A percentile compares a stretch with the other conserved stretches of the same genome.
phyloP scores from a whole-genome alignment of 2,113 vertebrate genomes.

The Oreochromis niloticus region DNA sequence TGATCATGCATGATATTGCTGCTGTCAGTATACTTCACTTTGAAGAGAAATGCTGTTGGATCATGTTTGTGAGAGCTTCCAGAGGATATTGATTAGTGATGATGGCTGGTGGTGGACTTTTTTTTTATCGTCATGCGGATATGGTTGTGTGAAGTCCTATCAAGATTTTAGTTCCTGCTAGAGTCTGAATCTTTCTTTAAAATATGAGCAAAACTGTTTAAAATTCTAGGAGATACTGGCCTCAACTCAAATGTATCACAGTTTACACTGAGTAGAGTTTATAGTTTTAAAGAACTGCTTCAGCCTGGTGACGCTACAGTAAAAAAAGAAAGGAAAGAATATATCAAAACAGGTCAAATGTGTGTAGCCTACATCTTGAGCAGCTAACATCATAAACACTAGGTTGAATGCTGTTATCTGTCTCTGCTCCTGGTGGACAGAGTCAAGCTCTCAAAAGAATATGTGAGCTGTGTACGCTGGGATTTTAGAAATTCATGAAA shows the following conservation, averaged over 20 bases:
- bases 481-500: not conserved
- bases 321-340: not conserved
- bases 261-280: not conserved
- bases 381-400: not conserved
- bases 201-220: not conserved
- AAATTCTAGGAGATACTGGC: not conserved
- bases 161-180: not conserved
- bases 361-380: not conserved
- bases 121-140: not conserved
- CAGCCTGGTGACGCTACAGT: not conserved
- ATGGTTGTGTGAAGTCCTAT: not conserved
- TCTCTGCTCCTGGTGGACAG: not conserved
- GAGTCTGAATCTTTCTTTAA: not conserved
- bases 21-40: conserved; percentile 54
- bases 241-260: not conserved
- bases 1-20: conserved; percentile 39
- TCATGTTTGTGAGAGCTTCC: conserved; percentile 46
- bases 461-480: not conserved
- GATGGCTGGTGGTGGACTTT: conserved; percentile 13
- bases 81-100: conserved; percentile 28
- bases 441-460: not conserved
- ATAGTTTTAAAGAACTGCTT: not conserved
- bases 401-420: not conserved
- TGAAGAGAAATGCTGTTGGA: conserved; percentile 51
- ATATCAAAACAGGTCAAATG: not conserved